Evolutionary conservation across 2,113 vertebrate genomes (phyloP).

Genomic region (Centropus unirufus): DNA sequence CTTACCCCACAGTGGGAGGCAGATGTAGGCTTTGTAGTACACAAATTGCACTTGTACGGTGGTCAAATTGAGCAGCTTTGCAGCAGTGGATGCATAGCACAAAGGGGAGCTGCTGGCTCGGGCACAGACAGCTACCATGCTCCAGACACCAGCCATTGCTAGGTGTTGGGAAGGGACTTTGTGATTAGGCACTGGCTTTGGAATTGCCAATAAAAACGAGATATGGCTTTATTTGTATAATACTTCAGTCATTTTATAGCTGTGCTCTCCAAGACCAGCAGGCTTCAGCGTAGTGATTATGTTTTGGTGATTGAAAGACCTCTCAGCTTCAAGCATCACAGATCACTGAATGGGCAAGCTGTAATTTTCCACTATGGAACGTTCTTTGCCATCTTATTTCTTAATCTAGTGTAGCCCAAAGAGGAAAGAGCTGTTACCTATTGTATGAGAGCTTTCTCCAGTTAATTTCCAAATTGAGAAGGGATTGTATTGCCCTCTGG

Average conservation of each 20-base stretch:
- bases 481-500: slow-evolving; percentile 65
- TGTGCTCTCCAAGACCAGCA: slow-evolving; percentile 22
- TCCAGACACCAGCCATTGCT: neutral
- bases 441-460: neutral
- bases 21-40: neutral
- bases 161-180: neutral
- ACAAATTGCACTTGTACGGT: neutral
- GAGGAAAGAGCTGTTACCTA: neutral
- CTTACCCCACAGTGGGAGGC: neutral
- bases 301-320: slow-evolving; percentile 52
- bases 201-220: slow-evolving; percentile 6
- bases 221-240: slow-evolving; percentile 7
- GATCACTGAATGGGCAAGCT: slow-evolving; percentile 21
- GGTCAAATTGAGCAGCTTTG: neutral
- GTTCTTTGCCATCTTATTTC: slow-evolving; percentile 4
- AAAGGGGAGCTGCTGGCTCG: neutral
- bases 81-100: neutral
- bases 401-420: slow-evolving; percentile 19
- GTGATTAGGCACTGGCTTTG: neutral
- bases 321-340: slow-evolving; percentile 40
- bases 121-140: neutral
- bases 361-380: slow-evolving; percentile 20
- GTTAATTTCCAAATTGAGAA: slow-evolving; percentile 25
- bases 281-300: neutral
- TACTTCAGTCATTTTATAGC: slow-evolving; percentile 33